These are phyloP conservation scores for Xestobium rufovillosum DNA, from an alignment of 2,888 invertebrate species.

Conservation along the genomic window DNA sequence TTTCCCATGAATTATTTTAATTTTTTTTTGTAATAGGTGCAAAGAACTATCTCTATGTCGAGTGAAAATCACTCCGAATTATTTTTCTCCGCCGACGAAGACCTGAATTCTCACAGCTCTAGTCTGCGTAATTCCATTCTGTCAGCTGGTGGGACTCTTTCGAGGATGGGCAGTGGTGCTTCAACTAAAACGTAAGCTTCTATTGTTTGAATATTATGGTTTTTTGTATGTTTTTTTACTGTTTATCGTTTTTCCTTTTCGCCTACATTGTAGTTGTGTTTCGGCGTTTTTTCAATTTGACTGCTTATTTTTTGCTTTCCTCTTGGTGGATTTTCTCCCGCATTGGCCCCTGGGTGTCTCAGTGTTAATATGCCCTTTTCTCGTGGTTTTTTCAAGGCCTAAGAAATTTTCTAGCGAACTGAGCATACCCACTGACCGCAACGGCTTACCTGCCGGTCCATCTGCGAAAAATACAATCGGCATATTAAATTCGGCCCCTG, in stretches of 20 bases:
- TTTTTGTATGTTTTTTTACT: too few relatives aligned
- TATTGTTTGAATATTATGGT: too few relatives aligned
- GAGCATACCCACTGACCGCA: slow-evolving; percentile 45
- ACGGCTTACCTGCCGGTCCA: slow-evolving; percentile 40
- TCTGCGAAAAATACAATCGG: slow-evolving; percentile 25
- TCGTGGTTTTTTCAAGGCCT: too few relatives aligned
- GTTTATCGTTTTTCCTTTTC: too few relatives aligned
- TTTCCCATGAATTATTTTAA: not conserved
- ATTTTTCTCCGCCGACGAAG: slow-evolving; percentile 91
- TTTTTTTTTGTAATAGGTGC: slow-evolving; percentile 43
- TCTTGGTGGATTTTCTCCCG: too few relatives aligned
- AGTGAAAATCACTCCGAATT: slow-evolving; percentile 88
- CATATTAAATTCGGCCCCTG: slow-evolving; percentile 32
- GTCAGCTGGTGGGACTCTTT: slow-evolving; percentile 38
- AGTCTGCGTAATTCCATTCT: slow-evolving; percentile 61
- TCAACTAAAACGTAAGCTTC: too few relatives aligned
- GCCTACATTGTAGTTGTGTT: too few relatives aligned
- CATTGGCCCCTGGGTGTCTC: too few relatives aligned
- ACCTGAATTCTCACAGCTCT: slow-evolving; percentile 60
- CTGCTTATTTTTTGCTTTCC: too few relatives aligned
- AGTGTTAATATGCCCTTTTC: too few relatives aligned
- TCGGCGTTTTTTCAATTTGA: too few relatives aligned
- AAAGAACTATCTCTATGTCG: slow-evolving; percentile 78
- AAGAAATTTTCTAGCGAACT: slow-evolving; percentile 54
- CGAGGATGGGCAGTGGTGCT: too few relatives aligned